These are phyloP conservation scores for Hypercompe scribonia DNA, from an alignment of 2,888 invertebrate species.

Conservation along the genomic window DNA sequence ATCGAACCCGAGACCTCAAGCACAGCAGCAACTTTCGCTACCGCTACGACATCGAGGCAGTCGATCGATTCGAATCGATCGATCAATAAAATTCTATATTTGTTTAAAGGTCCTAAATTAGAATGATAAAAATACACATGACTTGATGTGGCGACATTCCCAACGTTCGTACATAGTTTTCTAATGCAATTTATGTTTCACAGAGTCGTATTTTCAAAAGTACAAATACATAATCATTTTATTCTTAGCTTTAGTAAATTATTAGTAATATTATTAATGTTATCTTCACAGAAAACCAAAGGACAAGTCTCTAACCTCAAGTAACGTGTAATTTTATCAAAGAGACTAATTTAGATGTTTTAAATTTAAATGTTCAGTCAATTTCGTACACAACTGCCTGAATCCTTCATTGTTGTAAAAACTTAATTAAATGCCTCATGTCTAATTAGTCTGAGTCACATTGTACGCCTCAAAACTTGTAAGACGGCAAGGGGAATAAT, in stretches of 20 bases:
- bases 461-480: constrained; percentile 66
- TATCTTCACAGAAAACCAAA: neutral
- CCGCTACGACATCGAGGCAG: no score
- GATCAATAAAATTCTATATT: neutral
- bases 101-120: neutral
- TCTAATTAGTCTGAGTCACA: constrained; percentile 68
- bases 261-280: neutral
- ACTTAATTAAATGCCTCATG: constrained; percentile 73
- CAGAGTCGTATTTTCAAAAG: no score
- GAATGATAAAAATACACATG: neutral
- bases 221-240: no score
- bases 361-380: constrained; percentile 10
- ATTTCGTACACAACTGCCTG: constrained; percentile 20
- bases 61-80: no score
- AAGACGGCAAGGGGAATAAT: constrained; percentile 74
- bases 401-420: constrained; percentile 52
- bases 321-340: neutral
- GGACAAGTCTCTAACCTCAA: neutral
- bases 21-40: no score
- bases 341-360: neutral
- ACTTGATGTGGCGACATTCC: neutral
- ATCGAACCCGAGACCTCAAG: no score
- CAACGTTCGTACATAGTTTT: neutral
- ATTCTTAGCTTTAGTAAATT: no score
- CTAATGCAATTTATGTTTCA: neutral